Evolutionary conservation across 2,113 vertebrate genomes (phyloP), one percentile per base, ranked within the genome.

Genomic region (Galemys pyrenaicus): DNA sequence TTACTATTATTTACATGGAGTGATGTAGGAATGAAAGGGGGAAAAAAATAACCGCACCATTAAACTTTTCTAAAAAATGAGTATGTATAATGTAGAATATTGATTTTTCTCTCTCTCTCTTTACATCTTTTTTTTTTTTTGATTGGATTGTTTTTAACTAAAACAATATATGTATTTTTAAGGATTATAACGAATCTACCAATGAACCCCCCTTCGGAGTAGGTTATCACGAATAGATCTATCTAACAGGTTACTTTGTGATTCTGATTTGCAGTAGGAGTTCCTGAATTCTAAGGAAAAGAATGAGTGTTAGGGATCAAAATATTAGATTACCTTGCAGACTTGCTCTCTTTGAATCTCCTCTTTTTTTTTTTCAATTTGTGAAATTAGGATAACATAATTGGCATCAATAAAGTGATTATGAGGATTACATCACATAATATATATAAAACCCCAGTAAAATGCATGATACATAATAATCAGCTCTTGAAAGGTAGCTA

Each of bases 301-400:
- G 35, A 16, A 15, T 35, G 24, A 44, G 13, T 17, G 1, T 54
- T 37, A 89, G 17, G 35, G 54, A 11, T 54, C 32, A 60, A 19
- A 93, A 60, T 60, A 37, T 46, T 81, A 90, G 39, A 62, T 1
- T 70, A 37, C 26, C 19, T 41, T 71, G 37, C 68, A 10, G 26
- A 82, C 26, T 49, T 89, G 41, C 32, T 70, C 3, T 83, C 70
- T 84, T 51, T 67, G 73, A 84, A 83, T 81, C 67, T 35, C 13
- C 67, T 19, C 35, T 78, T 80, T 58, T 94, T 44, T 44, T 44
- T 44, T 44, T 44, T 44, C 5, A 3, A 79, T 75, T 77, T 87
- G 35, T 62, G 77, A 87, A 96, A 79, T 56, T 32, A 85, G 10
- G 12, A 28, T 91, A 56, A 92, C 75, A 49, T 81, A 70, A 68